Evolutionary conservation across 1,140 invertebrate genomes (phyloP).

Genomic region (Choristoneura fumiferana): DNA sequence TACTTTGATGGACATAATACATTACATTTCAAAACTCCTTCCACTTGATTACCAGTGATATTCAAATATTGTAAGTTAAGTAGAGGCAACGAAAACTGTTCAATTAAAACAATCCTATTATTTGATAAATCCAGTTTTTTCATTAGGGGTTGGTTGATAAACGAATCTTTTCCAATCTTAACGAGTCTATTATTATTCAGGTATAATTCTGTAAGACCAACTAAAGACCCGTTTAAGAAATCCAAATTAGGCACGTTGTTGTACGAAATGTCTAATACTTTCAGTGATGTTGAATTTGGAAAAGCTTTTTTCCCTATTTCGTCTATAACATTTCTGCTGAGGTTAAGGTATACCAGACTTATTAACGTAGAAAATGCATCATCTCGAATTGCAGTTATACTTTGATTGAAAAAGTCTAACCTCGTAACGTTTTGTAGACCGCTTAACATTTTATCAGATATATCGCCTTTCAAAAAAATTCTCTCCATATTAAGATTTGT

Average conservation of each 20-base stretch:
- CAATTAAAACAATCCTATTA: conserved; percentile 46
- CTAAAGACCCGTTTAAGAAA: conserved; percentile 43
- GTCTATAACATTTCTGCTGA: conserved; percentile 49
- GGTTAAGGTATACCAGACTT: conserved; percentile 41
- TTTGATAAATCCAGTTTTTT: conserved; percentile 50
- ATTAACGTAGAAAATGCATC: conserved; percentile 43
- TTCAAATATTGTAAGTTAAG: conserved; percentile 54
- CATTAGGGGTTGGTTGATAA: conserved; percentile 40
- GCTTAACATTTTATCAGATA: conserved; percentile 40
- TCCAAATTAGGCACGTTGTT: conserved; percentile 43
- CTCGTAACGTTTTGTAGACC: conserved; percentile 38
- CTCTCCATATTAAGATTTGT: conserved; percentile 46
- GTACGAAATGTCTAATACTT: conserved; percentile 49
- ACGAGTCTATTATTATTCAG: conserved; percentile 49
- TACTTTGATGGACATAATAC: conserved; percentile 49
- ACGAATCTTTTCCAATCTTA: conserved; percentile 31
- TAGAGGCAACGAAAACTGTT: conserved; percentile 46
- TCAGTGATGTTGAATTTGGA: conserved; percentile 24
- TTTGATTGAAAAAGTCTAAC: conserved; percentile 49
- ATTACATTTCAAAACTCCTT: conserved; percentile 38
- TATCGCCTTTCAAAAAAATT: conserved; percentile 44
- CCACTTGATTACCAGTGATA: conserved; percentile 44
- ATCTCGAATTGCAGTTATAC: conserved; percentile 37
- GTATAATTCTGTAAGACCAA: conserved; percentile 45
- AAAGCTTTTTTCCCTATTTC: conserved; percentile 42